These are phyloP conservation scores for Tetragnatha montana DNA, from an alignment of 2,888 invertebrate genomes.

Conservation along the genomic window DNA sequence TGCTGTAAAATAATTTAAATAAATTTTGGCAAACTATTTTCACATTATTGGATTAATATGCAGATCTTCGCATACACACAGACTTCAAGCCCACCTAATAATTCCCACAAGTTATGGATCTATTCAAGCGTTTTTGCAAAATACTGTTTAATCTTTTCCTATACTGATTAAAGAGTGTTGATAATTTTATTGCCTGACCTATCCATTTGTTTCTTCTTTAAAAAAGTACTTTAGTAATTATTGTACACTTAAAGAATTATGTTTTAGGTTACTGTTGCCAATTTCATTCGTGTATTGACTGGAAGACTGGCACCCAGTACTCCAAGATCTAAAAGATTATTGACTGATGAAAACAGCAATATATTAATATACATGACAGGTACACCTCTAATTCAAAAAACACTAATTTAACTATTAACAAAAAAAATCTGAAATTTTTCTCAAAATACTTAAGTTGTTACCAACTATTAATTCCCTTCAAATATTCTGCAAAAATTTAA, in stretches of 20 bases:
- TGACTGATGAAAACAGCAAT: conserved; percentile 97
- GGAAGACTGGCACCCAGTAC: conserved; percentile 94
- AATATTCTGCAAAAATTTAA: not conserved
- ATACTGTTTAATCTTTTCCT: too few species aligned
- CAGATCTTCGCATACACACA: too few species aligned
- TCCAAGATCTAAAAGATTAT: conserved; percentile 93
- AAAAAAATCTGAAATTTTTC: too few species aligned
- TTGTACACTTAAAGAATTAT: too few species aligned
- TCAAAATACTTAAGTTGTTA: too few species aligned
- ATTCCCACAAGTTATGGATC: not conserved
- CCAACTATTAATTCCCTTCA: not conserved
- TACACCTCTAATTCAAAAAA: conserved; percentile 63
- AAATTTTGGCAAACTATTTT: not conserved
- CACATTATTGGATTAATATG: not conserved
- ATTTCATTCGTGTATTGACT: conserved; percentile 96
- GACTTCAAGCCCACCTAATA: too few species aligned
- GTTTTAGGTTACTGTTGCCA: conserved; percentile 94
- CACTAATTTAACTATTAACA: too few species aligned
- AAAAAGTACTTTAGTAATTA: too few species aligned
- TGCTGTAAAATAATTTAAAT: not conserved
- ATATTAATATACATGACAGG: conserved; percentile 95
- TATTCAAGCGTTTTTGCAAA: not conserved
- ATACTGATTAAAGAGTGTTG: too few species aligned
- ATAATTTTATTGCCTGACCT: too few species aligned
- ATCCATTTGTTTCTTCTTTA: too few species aligned